Base-by-base conservation (phyloP, 2,113 vertebrate species). In the Toxotes jaculatrix region DNA sequence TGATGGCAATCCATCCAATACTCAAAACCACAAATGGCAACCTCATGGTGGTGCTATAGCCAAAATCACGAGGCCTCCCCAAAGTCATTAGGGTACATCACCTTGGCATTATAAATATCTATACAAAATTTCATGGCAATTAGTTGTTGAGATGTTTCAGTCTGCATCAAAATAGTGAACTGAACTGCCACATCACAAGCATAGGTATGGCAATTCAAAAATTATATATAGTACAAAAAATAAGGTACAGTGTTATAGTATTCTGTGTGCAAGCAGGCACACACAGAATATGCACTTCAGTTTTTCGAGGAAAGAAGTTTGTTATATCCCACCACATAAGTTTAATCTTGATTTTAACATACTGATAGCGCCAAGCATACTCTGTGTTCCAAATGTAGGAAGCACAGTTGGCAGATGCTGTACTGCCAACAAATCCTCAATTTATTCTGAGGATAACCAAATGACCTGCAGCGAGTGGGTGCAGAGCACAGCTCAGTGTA, bases 381-480 rank as follows among this genome's bases (percentile, higher is more conserved):
- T 27, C 6, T 0, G 0, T 21, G 9, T 27, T 68, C 32, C 14
- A 49, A 68, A 2, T 19, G 27, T 27, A 32, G 10, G 36, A 7
- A 38, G 7, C 4, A 5, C 4, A 11, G 36, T 42, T 13, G 66
- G 32, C 7, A 36, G 21, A 13, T 59, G 21, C 36, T 40, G n/a
- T 31, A 14, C 47, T 12, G 32, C 12, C 21, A 68, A 49, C 32
- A 60, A 27, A 49, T 49, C 62, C 6, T 74, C 23, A 38, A 53
- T 67, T 74, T 70, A 38, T 42, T 69, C 21, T 47, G 27, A 23
- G 21, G 32, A 56, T 27, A 32, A 72, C 36, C 53, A 36, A 40
- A 51, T 62, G 32, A 49, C 38, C 49, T 69, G 56, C 74, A 67
- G 42, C 27, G 55, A 61, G 59, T 65, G 9, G 62, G 14, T 49